Evolutionary conservation across 2,888 invertebrate species (phyloP).

Genomic region (Drosophila monieri): DNA sequence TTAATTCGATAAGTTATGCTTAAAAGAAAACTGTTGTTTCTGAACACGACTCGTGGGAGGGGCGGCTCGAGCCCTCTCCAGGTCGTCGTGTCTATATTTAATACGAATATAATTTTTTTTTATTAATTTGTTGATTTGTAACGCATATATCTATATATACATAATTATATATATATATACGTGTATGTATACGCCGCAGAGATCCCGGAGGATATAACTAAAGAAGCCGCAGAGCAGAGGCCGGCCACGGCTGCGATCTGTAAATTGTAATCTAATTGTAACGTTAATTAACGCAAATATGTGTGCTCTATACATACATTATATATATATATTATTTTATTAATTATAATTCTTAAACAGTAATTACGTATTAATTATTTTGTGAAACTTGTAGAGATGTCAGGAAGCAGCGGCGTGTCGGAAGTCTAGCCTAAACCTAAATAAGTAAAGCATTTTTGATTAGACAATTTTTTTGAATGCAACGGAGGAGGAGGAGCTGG

Average conservation of each 20-base stretch:
- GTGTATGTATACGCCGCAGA: constrained; percentile 2
- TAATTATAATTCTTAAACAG: constrained; percentile 42
- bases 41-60: background rate
- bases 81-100: constrained; percentile 17
- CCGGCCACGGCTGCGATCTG: constrained; percentile 1
- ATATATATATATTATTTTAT: constrained; percentile 23
- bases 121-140: constrained; percentile 30
- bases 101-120: constrained; percentile 15
- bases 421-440: constrained; percentile 29
- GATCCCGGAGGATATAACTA: background rate
- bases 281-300: constrained; percentile 5
- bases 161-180: constrained; percentile 33
- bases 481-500: background rate
- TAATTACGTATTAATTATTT: constrained; percentile 71
- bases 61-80: background rate
- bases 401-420: background rate
- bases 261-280: constrained; percentile 22
- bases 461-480: constrained; percentile 55
- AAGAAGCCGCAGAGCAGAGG: background rate
- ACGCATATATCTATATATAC: constrained; percentile 23
- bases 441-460: constrained; percentile 45
- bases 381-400: constrained; percentile 52
- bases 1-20: constrained; percentile 1
- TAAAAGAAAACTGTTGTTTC: background rate
- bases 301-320: background rate